These are phyloP conservation scores for Anabacerthia variegaticeps DNA, from an alignment of 2,797 vertebrate genomes.

Conservation along the genomic window DNA sequence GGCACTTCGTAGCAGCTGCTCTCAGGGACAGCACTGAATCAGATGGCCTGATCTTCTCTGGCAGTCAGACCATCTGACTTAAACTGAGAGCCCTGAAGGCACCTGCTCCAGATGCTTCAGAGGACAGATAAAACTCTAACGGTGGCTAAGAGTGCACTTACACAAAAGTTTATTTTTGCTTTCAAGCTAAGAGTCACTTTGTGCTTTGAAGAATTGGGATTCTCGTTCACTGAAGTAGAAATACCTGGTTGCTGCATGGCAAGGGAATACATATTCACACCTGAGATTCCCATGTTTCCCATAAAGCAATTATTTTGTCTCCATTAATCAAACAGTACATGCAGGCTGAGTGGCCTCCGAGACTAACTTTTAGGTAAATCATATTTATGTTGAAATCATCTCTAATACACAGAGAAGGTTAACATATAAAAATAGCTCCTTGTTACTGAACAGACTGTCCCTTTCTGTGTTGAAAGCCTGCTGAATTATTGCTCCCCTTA, in stretches of 20 bases:
- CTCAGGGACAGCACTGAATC: background rate
- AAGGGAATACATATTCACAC: background rate
- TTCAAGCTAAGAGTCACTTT: background rate
- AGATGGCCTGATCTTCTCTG: background rate
- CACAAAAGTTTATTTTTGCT: background rate
- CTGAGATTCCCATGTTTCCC: background rate
- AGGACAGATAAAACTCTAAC: background rate
- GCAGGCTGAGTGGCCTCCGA: background rate
- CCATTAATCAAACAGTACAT: background rate
- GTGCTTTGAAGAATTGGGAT: background rate
- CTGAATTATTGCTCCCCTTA: background rate
- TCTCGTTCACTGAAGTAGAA: background rate
- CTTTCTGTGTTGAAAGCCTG: background rate
- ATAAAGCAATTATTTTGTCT: background rate
- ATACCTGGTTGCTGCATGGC: background rate
- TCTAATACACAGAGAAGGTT: background rate
- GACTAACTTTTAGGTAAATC: background rate
- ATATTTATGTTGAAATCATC: background rate
- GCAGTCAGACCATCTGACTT: background rate
- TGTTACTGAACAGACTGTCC: background rate
- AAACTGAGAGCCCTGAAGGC: background rate
- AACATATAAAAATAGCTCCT: background rate
- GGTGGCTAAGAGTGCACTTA: background rate
- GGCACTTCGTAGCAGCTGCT: background rate
- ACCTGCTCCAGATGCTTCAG: background rate